These are phyloP conservation scores for Nemotelus pantherinus DNA, from an alignment of 2,888 invertebrate species.

Conservation along the genomic window DNA sequence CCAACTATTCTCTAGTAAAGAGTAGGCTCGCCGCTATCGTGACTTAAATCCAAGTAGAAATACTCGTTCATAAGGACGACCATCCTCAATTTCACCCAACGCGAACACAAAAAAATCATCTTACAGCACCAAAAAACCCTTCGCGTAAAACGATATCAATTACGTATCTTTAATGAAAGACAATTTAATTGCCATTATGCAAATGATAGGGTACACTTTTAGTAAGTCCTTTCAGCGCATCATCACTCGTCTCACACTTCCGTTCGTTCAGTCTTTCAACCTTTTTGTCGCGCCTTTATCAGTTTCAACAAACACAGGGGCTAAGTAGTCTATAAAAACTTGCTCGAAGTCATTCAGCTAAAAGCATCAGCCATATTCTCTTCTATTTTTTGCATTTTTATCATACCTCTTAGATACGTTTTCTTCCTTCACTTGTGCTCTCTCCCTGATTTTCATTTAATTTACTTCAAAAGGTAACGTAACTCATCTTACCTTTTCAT, in stretches of 20 bases:
- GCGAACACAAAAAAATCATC: no score
- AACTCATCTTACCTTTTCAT: neutral
- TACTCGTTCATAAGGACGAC: no score
- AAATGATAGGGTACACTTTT: neutral
- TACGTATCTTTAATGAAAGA: constrained; percentile 1
- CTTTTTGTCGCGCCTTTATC: no score
- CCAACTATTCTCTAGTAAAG: no score
- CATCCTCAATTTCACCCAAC: no score
- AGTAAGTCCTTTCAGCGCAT: neutral
- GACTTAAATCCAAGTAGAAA: no score
- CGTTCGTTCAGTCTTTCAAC: neutral
- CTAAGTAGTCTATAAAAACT: neutral
- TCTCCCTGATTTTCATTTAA: no score
- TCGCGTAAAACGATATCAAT: neutral
- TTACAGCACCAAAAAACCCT: no score
- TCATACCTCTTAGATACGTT: neutral
- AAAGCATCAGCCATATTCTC: neutral
- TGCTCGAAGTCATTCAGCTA: neutral
- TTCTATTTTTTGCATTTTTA: neutral
- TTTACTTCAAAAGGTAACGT: neutral
- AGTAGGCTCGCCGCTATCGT: no score
- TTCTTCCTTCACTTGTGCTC: neutral
- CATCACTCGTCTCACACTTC: neutral
- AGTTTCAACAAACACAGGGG: no score
- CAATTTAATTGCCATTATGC: constrained; percentile 17